phyloP scores from a whole-genome alignment of 2,113 vertebrate species.

The Phodopus roborovskii region DNA sequence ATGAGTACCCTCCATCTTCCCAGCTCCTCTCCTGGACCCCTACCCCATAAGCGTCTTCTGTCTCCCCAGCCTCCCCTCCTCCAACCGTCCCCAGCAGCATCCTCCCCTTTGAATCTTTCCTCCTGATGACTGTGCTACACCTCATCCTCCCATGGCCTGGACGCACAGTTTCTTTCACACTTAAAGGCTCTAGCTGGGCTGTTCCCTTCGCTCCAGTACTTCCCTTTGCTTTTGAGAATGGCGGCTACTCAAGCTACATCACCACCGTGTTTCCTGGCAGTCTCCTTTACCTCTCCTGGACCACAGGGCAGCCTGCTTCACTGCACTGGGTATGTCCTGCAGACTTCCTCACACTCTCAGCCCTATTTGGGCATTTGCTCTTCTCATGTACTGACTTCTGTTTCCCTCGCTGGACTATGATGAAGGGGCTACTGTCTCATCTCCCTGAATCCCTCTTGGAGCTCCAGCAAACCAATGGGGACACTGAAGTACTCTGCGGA shows the following conservation, averaged over 20 bases:
- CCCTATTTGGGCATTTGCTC: background rate
- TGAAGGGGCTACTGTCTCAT: background rate
- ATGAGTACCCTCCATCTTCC: background rate
- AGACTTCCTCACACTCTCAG: background rate
- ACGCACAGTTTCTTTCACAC: background rate
- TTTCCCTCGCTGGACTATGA: rapidly evolving
- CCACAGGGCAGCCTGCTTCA: background rate
- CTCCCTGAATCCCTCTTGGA: background rate
- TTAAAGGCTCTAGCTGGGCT: background rate
- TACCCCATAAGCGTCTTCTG: background rate
- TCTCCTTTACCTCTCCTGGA: background rate
- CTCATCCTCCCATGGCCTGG: background rate
- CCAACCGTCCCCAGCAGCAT: too few species aligned
- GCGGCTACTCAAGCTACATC: background rate
- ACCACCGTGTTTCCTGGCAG: background rate
- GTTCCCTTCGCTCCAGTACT: background rate
- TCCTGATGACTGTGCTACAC: background rate
- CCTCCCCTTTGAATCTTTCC: background rate
- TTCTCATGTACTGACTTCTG: background rate
- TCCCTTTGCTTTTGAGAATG: background rate
- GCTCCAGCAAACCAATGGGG: background rate
- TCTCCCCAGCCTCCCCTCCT: too few species aligned
- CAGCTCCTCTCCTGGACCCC: background rate
- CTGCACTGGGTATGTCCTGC: rapidly evolving
- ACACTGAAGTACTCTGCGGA: background rate